A percentile compares a stretch with the other conserved stretches of the same genome.
These are phyloP conservation scores for Chlorospingus flavigularis DNA, from an alignment of 2,797 vertebrate genomes.

Conservation along the genomic window DNA sequence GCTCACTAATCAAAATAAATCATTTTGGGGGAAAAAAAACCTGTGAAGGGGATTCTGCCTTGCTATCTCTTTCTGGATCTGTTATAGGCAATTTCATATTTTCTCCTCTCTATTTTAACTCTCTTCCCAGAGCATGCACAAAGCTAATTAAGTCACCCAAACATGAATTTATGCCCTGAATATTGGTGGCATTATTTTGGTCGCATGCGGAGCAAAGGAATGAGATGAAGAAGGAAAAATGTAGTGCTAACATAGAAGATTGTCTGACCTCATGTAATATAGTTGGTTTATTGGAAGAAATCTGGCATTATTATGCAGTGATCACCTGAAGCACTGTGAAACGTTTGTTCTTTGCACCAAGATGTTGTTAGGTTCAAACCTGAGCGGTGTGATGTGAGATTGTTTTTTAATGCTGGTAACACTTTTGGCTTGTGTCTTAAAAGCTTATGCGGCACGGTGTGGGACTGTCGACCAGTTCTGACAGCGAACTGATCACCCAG, in stretches of 20 bases:
- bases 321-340: background rate
- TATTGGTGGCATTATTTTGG: background rate
- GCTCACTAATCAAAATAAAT: background rate
- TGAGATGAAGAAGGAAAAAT: background rate
- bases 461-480: slow-evolving; percentile 95
- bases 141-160: background rate
- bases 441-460: slow-evolving; percentile 96
- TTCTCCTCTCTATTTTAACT: background rate
- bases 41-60: background rate
- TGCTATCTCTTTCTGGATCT: background rate
- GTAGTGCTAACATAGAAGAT: background rate
- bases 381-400: background rate
- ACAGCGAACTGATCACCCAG: slow-evolving; percentile 97
- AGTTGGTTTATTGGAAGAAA: background rate
- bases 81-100: background rate
- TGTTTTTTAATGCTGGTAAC: background rate
- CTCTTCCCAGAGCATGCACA: background rate
- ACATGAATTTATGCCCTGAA: background rate
- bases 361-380: background rate
- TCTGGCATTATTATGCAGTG: background rate
- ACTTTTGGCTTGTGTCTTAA: background rate
- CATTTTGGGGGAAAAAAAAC: accelerated
- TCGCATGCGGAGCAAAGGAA: background rate
- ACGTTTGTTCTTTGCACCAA: background rate
- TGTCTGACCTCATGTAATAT: background rate